phyloP scores from a whole-genome alignment of 2,888 invertebrate genomes.

The Phyllotreta cruciferae region DNA sequence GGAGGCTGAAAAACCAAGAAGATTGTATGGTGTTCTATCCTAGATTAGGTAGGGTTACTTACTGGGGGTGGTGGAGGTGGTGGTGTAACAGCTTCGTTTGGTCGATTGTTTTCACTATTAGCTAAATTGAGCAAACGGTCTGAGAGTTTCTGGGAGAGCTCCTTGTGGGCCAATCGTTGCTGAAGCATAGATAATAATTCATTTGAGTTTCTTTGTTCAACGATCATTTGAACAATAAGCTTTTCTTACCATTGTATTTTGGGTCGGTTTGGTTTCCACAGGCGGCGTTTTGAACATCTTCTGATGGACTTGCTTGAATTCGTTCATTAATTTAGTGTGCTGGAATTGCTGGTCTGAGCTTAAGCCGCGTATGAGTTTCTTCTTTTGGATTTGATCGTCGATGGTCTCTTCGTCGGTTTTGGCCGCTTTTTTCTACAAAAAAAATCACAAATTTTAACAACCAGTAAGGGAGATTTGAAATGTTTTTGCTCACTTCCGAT shows the following conservation, averaged over 20 bases:
- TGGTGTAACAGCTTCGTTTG: conserved; percentile 39
- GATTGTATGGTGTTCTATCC: neutral
- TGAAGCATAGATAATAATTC: conserved; percentile 45
- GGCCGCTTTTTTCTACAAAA: conserved; percentile 50
- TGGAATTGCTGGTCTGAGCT: conserved; percentile 72
- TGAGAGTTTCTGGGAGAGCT: conserved; percentile 51
- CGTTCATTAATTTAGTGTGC: conserved; percentile 84
- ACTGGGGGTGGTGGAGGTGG: conserved; percentile 72
- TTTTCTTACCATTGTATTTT: conserved; percentile 37
- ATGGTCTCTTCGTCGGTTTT: conserved; percentile 52
- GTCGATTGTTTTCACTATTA: conserved; percentile 48
- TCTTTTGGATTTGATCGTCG: conserved; percentile 58
- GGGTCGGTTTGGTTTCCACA: conserved; percentile 19
- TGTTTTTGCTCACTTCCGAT: conserved; percentile 65
- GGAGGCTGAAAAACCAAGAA: conserved; percentile 41
- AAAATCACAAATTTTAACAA: conserved; percentile 4
- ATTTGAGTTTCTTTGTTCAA: neutral
- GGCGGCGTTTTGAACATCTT: conserved; percentile 76
- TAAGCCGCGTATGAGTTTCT: conserved; percentile 60
- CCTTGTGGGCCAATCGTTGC: conserved; percentile 53
- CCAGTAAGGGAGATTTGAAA: conserved; percentile 3
- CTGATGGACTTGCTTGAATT: conserved; percentile 86
- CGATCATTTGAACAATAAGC: neutral
- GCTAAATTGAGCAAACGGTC: conserved; percentile 52
- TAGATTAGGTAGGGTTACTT: conserved; percentile 48